Conservation (phyloP, 2,888 invertebrate species). For the Chymomyza fuscimana region DNA sequence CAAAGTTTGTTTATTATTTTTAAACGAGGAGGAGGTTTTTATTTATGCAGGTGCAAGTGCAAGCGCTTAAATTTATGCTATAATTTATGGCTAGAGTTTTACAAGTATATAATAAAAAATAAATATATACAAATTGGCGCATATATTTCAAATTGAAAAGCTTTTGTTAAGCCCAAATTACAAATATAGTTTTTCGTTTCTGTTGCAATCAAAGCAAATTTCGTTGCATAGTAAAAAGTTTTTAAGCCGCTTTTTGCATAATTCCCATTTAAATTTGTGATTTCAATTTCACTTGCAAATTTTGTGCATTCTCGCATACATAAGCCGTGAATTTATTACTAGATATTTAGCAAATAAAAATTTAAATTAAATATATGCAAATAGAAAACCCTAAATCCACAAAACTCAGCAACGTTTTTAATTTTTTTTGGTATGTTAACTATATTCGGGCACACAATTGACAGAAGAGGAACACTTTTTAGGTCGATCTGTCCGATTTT, state of each 20-base stretch:
- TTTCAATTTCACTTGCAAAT: background rate
- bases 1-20: no score
- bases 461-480: no score
- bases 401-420: no score
- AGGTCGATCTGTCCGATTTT: no score
- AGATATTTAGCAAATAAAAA: no score
- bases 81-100: background rate
- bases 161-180: background rate
- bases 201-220: background rate
- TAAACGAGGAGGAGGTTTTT: background rate
- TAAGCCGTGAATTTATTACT: background rate
- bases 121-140: no score
- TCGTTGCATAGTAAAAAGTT: background rate
- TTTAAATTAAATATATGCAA: no score
- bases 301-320: background rate
- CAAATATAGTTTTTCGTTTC: background rate
- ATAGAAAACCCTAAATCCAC: no score
- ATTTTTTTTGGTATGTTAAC: no score
- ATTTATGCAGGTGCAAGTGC: background rate
- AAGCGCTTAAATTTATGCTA: background rate
- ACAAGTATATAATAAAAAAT: background rate
- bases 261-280: background rate
- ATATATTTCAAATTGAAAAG: background rate
- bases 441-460: no score
- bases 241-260: background rate